These are phyloP conservation scores for Eulemur coronatus DNA, from an alignment of 2,797 vertebrate species.

Conservation along the genomic window DNA sequence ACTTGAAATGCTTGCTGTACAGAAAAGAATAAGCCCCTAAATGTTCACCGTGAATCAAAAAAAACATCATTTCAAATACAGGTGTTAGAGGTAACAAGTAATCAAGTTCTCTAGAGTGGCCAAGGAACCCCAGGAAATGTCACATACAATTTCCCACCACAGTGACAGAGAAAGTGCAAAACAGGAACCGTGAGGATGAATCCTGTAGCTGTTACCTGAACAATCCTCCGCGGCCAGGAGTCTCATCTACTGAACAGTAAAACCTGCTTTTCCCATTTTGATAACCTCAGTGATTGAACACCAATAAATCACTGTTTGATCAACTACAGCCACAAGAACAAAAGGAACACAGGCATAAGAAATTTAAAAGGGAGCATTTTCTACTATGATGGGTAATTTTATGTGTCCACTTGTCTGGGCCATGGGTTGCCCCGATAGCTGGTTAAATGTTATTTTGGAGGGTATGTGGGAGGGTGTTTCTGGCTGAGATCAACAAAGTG, in stretches of 20 bases:
- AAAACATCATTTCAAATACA: not conserved
- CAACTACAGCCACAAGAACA: not conserved
- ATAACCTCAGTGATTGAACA: not conserved
- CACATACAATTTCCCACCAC: not conserved
- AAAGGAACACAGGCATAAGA: not conserved
- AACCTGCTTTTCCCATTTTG: not conserved
- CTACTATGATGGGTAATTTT: not conserved
- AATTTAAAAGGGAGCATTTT: not conserved
- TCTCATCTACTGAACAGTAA: not conserved
- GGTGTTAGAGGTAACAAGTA: constrained; percentile 1
- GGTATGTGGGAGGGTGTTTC: not conserved
- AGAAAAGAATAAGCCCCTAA: not conserved
- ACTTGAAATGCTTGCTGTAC: not conserved
- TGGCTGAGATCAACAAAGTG: not conserved
- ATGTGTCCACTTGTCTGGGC: not conserved
- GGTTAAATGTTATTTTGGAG: not conserved
- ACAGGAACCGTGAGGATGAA: not conserved
- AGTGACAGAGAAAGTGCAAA: not conserved
- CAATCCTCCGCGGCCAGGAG: not conserved
- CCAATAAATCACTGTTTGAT: constrained; percentile 56
- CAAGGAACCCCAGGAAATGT: not conserved
- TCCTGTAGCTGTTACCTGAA: not conserved
- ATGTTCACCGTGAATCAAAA: not conserved
- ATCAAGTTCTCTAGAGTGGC: not conserved
- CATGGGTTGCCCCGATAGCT: not conserved